Percentiles rank a stretch among this genome's conserved stretches.
Conservation (phyloP, 2,797 vertebrate genomes). For the Artibeus lituratus region DNA sequence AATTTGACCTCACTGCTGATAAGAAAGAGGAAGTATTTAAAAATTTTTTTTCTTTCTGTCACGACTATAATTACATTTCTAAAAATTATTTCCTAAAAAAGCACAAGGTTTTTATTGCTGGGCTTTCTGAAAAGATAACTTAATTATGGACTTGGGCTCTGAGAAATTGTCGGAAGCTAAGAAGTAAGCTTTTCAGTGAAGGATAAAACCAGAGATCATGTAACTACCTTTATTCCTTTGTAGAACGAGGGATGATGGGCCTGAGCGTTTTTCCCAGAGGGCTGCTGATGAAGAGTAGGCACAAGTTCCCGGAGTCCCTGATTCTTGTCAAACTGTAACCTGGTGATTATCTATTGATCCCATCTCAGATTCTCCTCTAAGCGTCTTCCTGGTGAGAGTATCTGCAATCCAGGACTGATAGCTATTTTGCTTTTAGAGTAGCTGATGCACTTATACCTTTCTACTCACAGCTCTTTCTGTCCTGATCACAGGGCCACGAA, state of each 20-base stretch:
- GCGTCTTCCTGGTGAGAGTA: not conserved
- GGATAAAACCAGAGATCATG: not conserved
- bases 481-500: not conserved
- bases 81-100: constrained; percentile 23
- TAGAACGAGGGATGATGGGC: not conserved
- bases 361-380: not conserved
- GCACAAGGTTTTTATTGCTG: constrained; percentile 6
- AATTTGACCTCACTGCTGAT: constrained; percentile 57
- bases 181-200: not conserved
- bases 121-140: constrained; percentile 25
- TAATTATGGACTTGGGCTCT: not conserved
- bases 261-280: not conserved
- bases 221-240: not conserved
- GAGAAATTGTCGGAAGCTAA: not conserved
- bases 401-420: not conserved
- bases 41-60: not conserved
- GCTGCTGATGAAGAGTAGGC: not conserved
- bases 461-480: not conserved
- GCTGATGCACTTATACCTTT: not conserved
- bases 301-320: not conserved
- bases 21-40: constrained; percentile 32
- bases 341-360: not conserved
- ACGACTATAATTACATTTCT: not conserved
- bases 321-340: not conserved
- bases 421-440: not conserved